Percentiles rank a stretch among this genome's conserved stretches.
Evolutionary conservation across 1,140 invertebrate species (phyloP).

Genomic region (Cherax destructor): DNA sequence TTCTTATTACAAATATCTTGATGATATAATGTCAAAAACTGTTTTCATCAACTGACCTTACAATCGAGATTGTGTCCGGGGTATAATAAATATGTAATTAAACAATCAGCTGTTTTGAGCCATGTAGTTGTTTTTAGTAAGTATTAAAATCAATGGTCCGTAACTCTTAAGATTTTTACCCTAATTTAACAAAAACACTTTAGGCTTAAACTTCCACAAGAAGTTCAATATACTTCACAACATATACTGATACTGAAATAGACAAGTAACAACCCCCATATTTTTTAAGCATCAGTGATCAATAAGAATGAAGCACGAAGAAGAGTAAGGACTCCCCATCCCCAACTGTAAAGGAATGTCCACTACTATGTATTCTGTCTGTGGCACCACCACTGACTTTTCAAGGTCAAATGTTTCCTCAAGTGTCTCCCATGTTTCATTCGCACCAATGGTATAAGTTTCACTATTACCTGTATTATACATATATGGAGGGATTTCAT

Average conservation of each 20-base stretch:
- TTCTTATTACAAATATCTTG: background rate
- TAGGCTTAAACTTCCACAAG: slow-evolving; percentile 21
- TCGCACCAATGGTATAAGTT: slow-evolving; percentile 9
- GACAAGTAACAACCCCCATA: background rate
- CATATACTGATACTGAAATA: slow-evolving; percentile 1
- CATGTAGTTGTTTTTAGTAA: slow-evolving; percentile 15
- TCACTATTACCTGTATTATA: background rate
- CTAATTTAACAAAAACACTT: slow-evolving; percentile 1
- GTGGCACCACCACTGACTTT: slow-evolving; percentile 13
- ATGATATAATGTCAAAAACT: background rate
- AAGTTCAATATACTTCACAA: slow-evolving; percentile 27
- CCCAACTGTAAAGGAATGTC: slow-evolving; percentile 70
- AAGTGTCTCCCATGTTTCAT: background rate
- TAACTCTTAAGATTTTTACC: background rate
- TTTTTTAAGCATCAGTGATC: slow-evolving; percentile 45
- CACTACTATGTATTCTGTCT: slow-evolving; percentile 64
- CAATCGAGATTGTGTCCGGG: background rate
- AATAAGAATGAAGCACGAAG: slow-evolving; percentile 66
- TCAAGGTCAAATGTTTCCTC: slow-evolving; percentile 21
- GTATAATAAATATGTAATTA: background rate
- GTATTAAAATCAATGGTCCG: background rate
- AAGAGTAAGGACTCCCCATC: slow-evolving; percentile 70
- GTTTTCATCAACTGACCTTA: background rate
- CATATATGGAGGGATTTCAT: slow-evolving; percentile 1
- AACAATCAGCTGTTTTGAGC: slow-evolving; percentile 38